Evolutionary conservation across 2,888 invertebrate genomes (phyloP).

Genomic region (Blastobasis lacticolella): DNA sequence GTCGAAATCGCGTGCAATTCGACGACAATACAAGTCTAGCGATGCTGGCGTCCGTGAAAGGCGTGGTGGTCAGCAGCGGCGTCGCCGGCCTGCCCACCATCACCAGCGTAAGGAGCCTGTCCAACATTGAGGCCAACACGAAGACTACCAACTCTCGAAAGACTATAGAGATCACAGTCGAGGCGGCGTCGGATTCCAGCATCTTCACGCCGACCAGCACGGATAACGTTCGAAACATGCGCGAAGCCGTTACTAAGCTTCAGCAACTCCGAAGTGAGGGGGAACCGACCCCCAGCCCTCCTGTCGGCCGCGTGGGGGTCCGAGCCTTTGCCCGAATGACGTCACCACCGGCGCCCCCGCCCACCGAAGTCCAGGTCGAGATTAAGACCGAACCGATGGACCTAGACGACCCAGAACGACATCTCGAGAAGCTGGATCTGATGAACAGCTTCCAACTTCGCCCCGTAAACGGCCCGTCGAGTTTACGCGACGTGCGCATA

Average conservation of each 20-base stretch:
- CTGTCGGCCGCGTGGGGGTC: conserved; percentile 52
- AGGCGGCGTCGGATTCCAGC: conserved; percentile 31
- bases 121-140: conserved; percentile 24
- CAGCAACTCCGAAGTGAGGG: conserved; percentile 34
- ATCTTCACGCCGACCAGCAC: conserved; percentile 46
- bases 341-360: conserved; percentile 26
- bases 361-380: conserved; percentile 42
- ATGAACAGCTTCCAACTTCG: conserved; percentile 53
- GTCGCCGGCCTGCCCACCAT: conserved; percentile 43
- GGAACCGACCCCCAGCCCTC: conserved; percentile 33
- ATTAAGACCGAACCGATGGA: conserved; percentile 62
- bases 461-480: conserved; percentile 39
- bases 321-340: conserved; percentile 61
- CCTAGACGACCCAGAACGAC: conserved; percentile 48
- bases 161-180: conserved; percentile 31
- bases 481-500: conserved; percentile 50
- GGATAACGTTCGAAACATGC: conserved; percentile 37
- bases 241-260: conserved; percentile 40
- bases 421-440: conserved; percentile 51
- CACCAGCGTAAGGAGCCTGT: conserved; percentile 47
- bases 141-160: conserved; percentile 17
- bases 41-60: conserved; percentile 28
- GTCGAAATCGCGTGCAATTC: conserved; percentile 31
- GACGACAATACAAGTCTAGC: conserved; percentile 52
- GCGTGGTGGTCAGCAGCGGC: conserved; percentile 15